Evolutionary conservation across 2,113 vertebrate species (phyloP).

Genomic region (Cyanoderma ruficeps): DNA sequence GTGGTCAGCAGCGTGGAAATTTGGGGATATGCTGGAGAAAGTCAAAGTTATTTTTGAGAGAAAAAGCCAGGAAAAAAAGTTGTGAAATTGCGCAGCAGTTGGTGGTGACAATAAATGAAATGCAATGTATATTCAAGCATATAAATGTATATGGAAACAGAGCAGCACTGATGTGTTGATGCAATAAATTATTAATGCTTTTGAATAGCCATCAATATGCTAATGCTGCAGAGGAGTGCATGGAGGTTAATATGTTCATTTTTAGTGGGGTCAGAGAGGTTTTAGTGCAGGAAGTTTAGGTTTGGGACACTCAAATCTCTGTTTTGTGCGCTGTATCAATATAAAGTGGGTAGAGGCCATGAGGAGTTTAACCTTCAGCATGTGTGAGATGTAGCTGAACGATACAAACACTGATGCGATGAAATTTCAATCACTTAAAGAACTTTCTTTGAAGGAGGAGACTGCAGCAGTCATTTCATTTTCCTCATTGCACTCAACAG

Average conservation of each 20-base stretch:
- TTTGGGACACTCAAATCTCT: fast-evolving
- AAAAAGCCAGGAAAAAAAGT: neutral
- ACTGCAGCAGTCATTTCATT: neutral
- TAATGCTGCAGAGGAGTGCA: neutral
- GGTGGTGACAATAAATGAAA: neutral
- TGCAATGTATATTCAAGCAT: neutral
- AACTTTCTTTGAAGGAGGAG: neutral
- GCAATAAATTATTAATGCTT: neutral
- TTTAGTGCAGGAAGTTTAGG: neutral
- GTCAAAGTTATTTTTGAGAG: neutral
- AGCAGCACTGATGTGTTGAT: neutral
- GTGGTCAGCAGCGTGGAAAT: neutral
- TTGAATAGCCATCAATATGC: neutral
- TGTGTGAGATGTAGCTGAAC: neutral
- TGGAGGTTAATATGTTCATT: neutral
- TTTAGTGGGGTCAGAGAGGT: neutral
- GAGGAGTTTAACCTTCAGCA: neutral
- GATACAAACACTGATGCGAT: neutral
- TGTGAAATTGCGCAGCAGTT: neutral
- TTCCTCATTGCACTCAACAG: neutral
- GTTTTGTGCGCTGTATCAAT: neutral
- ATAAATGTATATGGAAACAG: neutral
- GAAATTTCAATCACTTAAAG: neutral
- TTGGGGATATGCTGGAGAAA: neutral
- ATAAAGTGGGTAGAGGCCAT: fast-evolving